phyloP scores from a whole-genome alignment of 2,797 vertebrate genomes.

The Pelobates cultripes region DNA sequence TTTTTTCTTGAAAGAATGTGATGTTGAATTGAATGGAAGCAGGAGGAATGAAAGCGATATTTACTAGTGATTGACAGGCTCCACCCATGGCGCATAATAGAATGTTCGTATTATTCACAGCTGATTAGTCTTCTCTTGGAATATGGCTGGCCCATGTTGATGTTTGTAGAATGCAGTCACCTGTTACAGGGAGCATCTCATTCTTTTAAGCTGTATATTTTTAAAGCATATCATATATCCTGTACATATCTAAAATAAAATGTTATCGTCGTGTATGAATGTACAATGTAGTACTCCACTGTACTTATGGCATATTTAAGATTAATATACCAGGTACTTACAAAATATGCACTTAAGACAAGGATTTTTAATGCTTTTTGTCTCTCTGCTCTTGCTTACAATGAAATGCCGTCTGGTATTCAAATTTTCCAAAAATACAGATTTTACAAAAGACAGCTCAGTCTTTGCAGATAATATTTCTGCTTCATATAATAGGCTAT shows the following conservation, averaged over 20 bases:
- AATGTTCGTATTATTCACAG: conserved; percentile 59
- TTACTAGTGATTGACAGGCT: conserved; percentile 46
- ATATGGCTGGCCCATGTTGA: conserved; percentile 81
- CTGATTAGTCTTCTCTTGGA: conserved; percentile 64
- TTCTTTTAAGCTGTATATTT: conserved; percentile 72
- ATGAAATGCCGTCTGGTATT: conserved; percentile 47
- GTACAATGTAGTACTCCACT: conserved; percentile 66
- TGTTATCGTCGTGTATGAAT: conserved; percentile 67
- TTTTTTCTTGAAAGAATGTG: conserved; percentile 5
- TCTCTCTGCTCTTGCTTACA: conserved; percentile 54
- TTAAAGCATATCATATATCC: conserved; percentile 70
- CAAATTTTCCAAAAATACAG: conserved; percentile 55
- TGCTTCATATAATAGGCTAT: conserved; percentile 34
- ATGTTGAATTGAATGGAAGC: conserved; percentile 55
- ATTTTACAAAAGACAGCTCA: conserved; percentile 64
- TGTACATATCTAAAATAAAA: conserved; percentile 67
- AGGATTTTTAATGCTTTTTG: conserved; percentile 57
- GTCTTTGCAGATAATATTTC: conserved; percentile 35
- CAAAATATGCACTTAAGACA: conserved; percentile 60
- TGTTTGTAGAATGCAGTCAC: conserved; percentile 67
- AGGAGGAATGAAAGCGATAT: conserved; percentile 32
- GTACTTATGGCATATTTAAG: conserved; percentile 62
- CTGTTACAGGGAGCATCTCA: conserved; percentile 61
- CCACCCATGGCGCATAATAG: conserved; percentile 58
- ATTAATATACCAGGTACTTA: conserved; percentile 71